Percentiles rank a stretch among this genome's conserved stretches.
phyloP scores from a whole-genome alignment of 1,140 invertebrate genomes.

The Macrostomum lignano region DNA sequence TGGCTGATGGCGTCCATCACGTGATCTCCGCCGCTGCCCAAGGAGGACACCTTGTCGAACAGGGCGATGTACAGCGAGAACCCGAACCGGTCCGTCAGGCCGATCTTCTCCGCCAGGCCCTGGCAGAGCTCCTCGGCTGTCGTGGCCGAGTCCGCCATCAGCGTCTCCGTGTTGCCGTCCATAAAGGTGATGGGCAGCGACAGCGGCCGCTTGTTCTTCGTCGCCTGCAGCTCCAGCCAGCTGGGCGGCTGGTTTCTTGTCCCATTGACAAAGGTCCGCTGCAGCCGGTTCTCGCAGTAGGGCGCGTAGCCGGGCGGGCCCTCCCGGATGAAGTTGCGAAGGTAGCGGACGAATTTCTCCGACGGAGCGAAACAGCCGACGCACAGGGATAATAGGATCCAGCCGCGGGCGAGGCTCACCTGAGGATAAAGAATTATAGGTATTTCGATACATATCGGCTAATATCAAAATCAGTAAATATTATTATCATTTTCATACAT shows the following conservation, averaged over 20 bases:
- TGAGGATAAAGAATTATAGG: too few species aligned
- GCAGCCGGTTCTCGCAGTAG: constrained; percentile 75
- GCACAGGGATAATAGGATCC: constrained; percentile 84
- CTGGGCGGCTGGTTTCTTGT: constrained; percentile 89
- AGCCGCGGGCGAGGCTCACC: too few species aligned
- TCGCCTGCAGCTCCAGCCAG: constrained; percentile 63
- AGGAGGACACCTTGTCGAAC: constrained; percentile 80
- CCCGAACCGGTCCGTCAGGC: constrained; percentile 73
- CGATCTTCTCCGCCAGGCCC: constrained; percentile 81
- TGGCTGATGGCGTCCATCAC: constrained; percentile 98
- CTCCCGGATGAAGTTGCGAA: constrained; percentile 30
- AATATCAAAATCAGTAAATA: too few species aligned
- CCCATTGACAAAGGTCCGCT: constrained; percentile 83
- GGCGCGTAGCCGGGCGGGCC: constrained; percentile 63
- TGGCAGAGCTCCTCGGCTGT: constrained; percentile 84
- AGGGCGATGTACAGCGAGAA: constrained; percentile 92
- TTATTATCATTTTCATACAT: too few species aligned
- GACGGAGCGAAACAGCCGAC: constrained; percentile 93
- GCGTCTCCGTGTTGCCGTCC: constrained; percentile 90
- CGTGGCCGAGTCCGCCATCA: constrained; percentile 82
- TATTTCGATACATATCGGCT: too few species aligned
- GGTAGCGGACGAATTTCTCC: constrained; percentile 39
- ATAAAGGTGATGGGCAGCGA: constrained; percentile 96
- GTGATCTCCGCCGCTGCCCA: constrained; percentile 87
- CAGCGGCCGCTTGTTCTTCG: constrained; percentile 87